Conservation (phyloP, 2,797 vertebrate genomes). For the Lemur catta region DNA sequence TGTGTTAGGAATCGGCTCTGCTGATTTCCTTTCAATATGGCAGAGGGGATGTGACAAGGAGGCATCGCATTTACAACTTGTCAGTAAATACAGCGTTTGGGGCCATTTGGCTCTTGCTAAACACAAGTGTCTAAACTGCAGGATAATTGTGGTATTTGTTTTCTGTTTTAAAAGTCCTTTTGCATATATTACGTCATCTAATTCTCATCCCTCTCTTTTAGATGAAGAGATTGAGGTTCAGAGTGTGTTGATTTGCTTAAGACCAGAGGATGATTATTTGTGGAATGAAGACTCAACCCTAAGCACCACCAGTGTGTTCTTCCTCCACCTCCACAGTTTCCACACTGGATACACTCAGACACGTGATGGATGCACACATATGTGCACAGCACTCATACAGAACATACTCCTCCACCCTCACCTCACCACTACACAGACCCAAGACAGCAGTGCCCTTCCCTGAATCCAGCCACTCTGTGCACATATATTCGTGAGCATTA, state of each 20-base stretch:
- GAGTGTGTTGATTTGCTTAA: neutral
- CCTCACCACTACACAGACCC: neutral
- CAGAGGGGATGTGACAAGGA: neutral
- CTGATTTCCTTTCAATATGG: neutral
- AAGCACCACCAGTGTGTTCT: neutral
- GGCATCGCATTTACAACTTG: neutral
- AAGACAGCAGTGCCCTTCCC: neutral
- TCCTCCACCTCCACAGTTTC: neutral
- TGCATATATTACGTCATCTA: neutral
- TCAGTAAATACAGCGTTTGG: neutral
- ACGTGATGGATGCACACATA: neutral
- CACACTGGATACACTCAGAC: neutral
- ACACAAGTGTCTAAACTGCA: neutral
- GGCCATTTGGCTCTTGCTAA: neutral
- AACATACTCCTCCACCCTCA: neutral
- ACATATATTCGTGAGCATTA: neutral
- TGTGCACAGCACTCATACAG: neutral
- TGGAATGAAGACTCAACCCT: neutral
- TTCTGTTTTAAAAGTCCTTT: neutral
- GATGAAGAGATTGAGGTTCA: neutral
- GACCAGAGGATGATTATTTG: neutral
- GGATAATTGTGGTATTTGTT: neutral
- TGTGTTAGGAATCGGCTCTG: neutral
- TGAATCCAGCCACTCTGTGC: neutral
- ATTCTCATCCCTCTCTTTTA: neutral